Evolutionary conservation across 2,888 invertebrate species (phyloP), one percentile per base, ranked within the genome.

Genomic region (Alcis repandata): DNA sequence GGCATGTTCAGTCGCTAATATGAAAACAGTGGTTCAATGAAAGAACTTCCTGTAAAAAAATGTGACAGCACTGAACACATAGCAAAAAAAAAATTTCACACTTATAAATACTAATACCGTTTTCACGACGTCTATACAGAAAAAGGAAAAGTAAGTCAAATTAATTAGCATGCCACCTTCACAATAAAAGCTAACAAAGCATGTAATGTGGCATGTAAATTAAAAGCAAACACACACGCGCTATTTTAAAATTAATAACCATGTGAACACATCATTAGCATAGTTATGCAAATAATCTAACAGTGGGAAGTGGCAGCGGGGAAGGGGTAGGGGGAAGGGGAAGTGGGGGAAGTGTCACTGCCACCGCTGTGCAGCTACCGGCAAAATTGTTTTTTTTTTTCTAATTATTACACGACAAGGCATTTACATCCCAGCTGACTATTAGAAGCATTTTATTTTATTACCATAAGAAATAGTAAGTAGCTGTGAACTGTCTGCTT

Each of bases 181-280:
- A n/a, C 6, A 41, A 45, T 19, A 20, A 45, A 15, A 19, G n/a
- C n/a, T n/a, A n/a, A 41, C 15, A 7, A 17, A 15, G 10, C 19
- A 45, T 13, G 20, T 20, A 13, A 2, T n/a, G n/a, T n/a, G n/a
- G n/a, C 32, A 32, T 15, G 32, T 32, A 48, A 32, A 48, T 45
- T 15, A 6, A 41, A 32, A 20, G 11, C 15, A 48, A 43, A 48
- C 11, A 7, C 15, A 0, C 27, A 51, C 68, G 49, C 62, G 61
- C 59, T 27, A 58, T 56, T 63, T 59, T 22, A 59, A 67, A n/a
- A n/a, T n/a, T 70, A 58, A 72, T 72, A 67, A 71, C 43, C 69
- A 67, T 70, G 72, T 43, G 22, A 70, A 73, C 70, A 67, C 69
- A 70, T 74, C 69, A 63, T 57, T 68, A 75, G 27, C 27, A 27